Percentiles rank a stretch among this genome's conserved stretches.
Evolutionary conservation across 2,797 vertebrate species (phyloP).

Genomic region (Sebastolobus alascanus): DNA sequence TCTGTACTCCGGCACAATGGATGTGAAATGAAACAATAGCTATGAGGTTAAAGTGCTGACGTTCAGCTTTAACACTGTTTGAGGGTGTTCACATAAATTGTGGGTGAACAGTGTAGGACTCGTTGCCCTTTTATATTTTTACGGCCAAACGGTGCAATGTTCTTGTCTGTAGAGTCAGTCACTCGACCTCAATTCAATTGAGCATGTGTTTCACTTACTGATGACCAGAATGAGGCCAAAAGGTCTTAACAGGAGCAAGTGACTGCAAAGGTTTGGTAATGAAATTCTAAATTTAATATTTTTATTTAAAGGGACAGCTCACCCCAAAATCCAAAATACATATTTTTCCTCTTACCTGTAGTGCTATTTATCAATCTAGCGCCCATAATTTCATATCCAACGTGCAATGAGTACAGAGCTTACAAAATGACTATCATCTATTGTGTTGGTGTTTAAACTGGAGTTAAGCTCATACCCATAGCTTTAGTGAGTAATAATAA

Average conservation of each 20-base stretch:
- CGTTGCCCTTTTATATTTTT: constrained; percentile 34
- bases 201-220: constrained; percentile 10
- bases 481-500: background rate
- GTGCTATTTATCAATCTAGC: background rate
- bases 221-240: background rate
- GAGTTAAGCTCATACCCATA: too few relatives aligned
- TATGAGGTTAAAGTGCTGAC: constrained; percentile 47
- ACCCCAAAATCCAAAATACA: background rate
- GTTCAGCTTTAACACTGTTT: constrained; percentile 37
- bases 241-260: background rate
- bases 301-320: background rate
- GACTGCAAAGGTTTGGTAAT: background rate
- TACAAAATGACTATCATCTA: background rate
- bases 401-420: background rate
- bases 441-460: too few relatives aligned
- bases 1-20: constrained; percentile 25
- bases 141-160: constrained; percentile 20
- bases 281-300: background rate
- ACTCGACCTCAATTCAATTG: constrained; percentile 4
- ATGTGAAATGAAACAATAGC: constrained; percentile 44
- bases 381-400: too few relatives aligned
- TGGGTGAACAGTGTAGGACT: constrained; percentile 30
- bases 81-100: constrained; percentile 39
- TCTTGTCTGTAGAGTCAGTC: constrained; percentile 6
- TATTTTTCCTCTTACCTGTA: background rate